phyloP scores from a whole-genome alignment of 92 coral and sea anemone genomes.

The Epizoanthus fatuus region DNA sequence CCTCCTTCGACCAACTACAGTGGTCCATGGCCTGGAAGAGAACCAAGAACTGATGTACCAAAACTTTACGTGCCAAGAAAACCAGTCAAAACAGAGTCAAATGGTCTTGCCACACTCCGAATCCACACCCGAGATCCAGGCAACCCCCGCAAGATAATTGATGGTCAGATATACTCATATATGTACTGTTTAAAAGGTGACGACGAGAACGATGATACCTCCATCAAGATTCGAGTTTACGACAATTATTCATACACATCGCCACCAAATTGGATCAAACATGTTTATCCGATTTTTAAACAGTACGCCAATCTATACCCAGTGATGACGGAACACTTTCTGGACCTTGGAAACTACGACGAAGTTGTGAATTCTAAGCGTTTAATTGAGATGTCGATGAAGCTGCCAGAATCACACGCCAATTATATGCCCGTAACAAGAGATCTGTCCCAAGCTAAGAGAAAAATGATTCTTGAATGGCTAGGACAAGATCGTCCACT shows the following conservation, averaged over 20 bases:
- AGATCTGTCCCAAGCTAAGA: conserved; percentile 75
- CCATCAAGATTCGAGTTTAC: conserved; percentile 57
- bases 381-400: conserved; percentile 58
- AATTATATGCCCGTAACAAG: conserved; percentile 88
- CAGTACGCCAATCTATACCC: conserved; percentile 90
- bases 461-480: conserved; percentile 74
- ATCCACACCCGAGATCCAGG: conserved; percentile 68
- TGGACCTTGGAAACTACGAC: conserved; percentile 83
- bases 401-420: conserved; percentile 69
- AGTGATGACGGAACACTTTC: conserved; percentile 78
- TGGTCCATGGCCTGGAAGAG: conserved; percentile 24
- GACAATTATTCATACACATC: conserved; percentile 25
- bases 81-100: conserved; percentile 39
- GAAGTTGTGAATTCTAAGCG: conserved; percentile 58
- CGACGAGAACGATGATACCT: conserved; percentile 26
- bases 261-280: conserved; percentile 76
- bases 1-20: conserved; percentile 9
- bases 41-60: conserved; percentile 30
- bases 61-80: not conserved
- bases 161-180: conserved; percentile 78
- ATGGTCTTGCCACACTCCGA: conserved; percentile 59
- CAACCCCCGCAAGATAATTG: conserved; percentile 69
- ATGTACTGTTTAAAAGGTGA: conserved; percentile 48
- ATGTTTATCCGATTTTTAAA: conserved; percentile 80
- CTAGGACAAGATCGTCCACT: conserved; percentile 50